A percentile compares a stretch with the other conserved stretches of the same genome.
These are phyloP conservation scores for Ooceraea biroi DNA, from an alignment of 1,140 invertebrate species.

Conservation along the genomic window DNA sequence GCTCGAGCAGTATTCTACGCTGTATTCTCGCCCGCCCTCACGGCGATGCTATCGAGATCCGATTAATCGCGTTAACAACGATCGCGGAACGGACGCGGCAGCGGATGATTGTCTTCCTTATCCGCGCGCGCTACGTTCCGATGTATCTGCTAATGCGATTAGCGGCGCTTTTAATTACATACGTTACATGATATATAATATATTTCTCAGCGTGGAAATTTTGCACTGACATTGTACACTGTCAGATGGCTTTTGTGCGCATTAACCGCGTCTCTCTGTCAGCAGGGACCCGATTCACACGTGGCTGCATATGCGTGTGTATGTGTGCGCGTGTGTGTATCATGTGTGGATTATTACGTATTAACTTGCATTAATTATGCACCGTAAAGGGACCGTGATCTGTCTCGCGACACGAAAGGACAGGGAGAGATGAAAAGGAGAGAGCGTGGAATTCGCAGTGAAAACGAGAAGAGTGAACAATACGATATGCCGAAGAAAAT, in stretches of 20 bases:
- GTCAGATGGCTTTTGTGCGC: constrained; percentile 38
- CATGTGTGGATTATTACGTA: constrained; percentile 30
- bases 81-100: constrained; percentile 41
- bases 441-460: background rate
- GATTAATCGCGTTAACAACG: constrained; percentile 58
- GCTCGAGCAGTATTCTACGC: no score
- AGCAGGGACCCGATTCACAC: constrained; percentile 20
- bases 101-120: constrained; percentile 26
- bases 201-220: constrained; percentile 32
- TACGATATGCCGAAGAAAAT: background rate
- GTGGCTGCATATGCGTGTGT: constrained; percentile 8
- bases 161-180: constrained; percentile 55
- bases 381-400: constrained; percentile 25
- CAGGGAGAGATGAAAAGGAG: background rate
- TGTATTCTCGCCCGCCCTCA: background rate
- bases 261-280: constrained; percentile 25
- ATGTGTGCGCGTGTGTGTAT: background rate
- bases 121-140: constrained; percentile 38
- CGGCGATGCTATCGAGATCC: constrained; percentile 33
- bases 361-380: constrained; percentile 30
- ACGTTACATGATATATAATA: constrained; percentile 22
- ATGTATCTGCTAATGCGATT: constrained; percentile 56
- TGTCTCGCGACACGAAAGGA: background rate
- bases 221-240: constrained; percentile 37
- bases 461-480: background rate